These are phyloP conservation scores for Goniozus legneri DNA, from an alignment of 1,140 invertebrate species.

Conservation along the genomic window DNA sequence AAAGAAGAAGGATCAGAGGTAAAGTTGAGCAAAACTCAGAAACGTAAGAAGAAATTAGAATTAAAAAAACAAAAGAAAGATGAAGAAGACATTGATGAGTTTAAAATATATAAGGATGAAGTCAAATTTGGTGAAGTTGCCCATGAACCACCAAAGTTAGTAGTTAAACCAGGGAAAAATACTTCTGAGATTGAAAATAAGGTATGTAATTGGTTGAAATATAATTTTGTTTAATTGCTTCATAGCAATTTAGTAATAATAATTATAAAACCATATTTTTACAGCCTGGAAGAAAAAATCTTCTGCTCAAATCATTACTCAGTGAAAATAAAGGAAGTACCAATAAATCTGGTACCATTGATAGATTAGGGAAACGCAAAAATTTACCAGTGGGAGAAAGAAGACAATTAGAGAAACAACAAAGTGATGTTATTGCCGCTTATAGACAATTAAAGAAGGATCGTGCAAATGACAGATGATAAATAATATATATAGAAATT, in stretches of 20 bases:
- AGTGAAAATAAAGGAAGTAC: conserved; percentile 17
- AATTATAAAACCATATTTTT: conserved; percentile 15
- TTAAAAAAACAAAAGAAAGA: conserved; percentile 49
- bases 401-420: conserved; percentile 58
- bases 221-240: not conserved
- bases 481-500: conserved; percentile 3
- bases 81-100: conserved; percentile 40
- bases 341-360: conserved; percentile 17
- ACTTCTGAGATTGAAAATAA: conserved; percentile 36
- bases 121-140: conserved; percentile 66
- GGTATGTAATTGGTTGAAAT: conserved; percentile 34
- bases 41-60: conserved; percentile 44
- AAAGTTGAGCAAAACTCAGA: conserved; percentile 51
- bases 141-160: conserved; percentile 63
- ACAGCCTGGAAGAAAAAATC: conserved; percentile 57
- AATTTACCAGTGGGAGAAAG: conserved; percentile 57
- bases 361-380: conserved; percentile 59
- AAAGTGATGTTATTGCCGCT: conserved; percentile 58
- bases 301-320: conserved; percentile 58
- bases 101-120: conserved; percentile 51
- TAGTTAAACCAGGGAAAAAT: conserved; percentile 50
- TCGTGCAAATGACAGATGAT: conserved; percentile 13
- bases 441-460: conserved; percentile 60
- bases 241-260: not conserved
- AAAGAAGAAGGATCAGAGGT: conserved; percentile 25